Conservation (phyloP, 2,888 invertebrate genomes). For the Gnatocerus cornutus region DNA sequence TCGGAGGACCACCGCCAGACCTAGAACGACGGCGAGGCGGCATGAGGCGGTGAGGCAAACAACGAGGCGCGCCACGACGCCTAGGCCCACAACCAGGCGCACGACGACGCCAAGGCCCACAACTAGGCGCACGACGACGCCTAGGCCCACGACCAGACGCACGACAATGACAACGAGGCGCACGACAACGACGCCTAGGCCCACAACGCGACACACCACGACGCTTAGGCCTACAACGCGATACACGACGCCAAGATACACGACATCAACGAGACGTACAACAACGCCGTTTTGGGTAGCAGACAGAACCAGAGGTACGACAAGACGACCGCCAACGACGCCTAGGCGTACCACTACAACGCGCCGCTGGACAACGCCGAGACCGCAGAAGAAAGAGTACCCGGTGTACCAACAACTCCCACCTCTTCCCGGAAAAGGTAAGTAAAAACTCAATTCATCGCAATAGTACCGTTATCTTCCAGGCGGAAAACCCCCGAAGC, state of each 20-base stretch:
- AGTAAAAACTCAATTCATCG: neutral
- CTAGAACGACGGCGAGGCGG: too few species aligned
- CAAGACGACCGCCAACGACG: neutral
- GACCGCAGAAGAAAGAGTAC: neutral
- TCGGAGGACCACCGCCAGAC: too few species aligned
- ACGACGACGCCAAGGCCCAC: conserved; percentile 10
- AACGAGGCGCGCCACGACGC: too few species aligned
- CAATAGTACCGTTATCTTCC: neutral
- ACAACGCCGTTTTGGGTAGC: neutral
- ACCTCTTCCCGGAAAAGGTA: conserved; percentile 22
- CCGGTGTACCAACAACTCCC: neutral
- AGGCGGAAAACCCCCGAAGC: conserved; percentile 25
- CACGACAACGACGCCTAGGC: neutral
- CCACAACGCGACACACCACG: conserved; percentile 10
- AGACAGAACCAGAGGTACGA: neutral
- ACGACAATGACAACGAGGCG: neutral
- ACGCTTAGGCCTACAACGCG: neutral
- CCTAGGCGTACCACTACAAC: neutral
- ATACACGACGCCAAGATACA: neutral
- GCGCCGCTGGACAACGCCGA: neutral
- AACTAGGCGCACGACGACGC: conserved; percentile 7
- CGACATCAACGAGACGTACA: conserved; percentile 11
- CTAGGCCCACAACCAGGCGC: conserved; percentile 2
- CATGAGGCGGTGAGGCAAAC: too few species aligned
- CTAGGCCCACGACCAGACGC: neutral